Conservation (phyloP, 2,888 invertebrate genomes). For the Tyria jacobaeae region DNA sequence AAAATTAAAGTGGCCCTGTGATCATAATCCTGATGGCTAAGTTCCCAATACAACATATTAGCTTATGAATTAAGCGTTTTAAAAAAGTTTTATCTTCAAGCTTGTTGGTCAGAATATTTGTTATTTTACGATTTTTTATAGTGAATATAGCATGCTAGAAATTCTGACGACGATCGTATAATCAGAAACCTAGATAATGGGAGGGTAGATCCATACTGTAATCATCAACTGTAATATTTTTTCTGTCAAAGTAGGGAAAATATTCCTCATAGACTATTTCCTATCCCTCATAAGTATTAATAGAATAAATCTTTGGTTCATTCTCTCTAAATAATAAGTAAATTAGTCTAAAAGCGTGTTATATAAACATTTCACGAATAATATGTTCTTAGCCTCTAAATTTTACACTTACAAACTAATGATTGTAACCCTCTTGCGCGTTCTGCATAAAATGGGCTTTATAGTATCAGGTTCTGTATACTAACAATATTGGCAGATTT, state of each 20-base stretch:
- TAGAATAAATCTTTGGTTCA: slow-evolving; percentile 14
- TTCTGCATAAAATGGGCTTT: no score
- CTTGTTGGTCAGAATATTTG: background rate
- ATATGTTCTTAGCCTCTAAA: slow-evolving; percentile 2
- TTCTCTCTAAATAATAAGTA: background rate
- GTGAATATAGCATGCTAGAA: no score
- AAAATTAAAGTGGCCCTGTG: background rate
- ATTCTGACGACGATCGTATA: background rate
- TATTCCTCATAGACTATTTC: background rate
- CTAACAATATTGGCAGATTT: no score
- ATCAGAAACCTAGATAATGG: background rate
- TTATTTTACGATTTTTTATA: background rate
- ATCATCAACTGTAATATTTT: background rate
- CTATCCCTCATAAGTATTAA: background rate
- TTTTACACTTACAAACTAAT: background rate
- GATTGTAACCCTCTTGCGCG: background rate
- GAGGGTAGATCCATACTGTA: background rate
- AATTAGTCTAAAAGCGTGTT: background rate
- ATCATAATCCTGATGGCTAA: background rate
- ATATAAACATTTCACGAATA: background rate
- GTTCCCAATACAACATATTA: background rate
- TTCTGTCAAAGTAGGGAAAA: background rate
- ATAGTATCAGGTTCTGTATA: no score
- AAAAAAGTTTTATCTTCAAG: background rate
- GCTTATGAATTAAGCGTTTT: background rate